A percentile compares a stretch with the other conserved stretches of the same genome.
phyloP scores from a whole-genome alignment of 2,888 invertebrate species.

The Drosophila acutilabella region DNA sequence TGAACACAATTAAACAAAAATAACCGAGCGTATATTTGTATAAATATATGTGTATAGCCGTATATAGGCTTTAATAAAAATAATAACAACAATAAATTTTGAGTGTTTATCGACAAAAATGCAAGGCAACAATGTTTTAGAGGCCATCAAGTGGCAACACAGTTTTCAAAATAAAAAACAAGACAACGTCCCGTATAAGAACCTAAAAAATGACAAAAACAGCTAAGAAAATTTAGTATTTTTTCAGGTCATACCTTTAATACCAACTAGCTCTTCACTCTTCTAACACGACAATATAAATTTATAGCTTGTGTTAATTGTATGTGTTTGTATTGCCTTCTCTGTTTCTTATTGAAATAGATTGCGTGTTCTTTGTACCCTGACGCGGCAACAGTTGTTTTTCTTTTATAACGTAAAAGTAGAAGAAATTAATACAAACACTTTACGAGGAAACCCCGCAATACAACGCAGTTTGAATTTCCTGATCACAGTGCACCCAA shows the following conservation, averaged over 20 bases:
- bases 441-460: not conserved
- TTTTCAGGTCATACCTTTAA: not conserved
- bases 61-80: slow-evolving; percentile 8
- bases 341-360: slow-evolving; percentile 5
- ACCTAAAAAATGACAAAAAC: slow-evolving; percentile 12
- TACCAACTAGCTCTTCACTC: not conserved
- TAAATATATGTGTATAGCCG: slow-evolving; percentile 8
- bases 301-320: not conserved
- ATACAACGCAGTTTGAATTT: not conserved
- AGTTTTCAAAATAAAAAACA: slow-evolving; percentile 7
- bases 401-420: no score
- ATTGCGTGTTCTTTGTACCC: slow-evolving; percentile 38
- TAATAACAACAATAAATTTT: slow-evolving; percentile 17
- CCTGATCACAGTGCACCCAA: not conserved
- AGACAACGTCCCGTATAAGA: not conserved
- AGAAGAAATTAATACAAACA: not conserved
- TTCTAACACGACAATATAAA: not conserved
- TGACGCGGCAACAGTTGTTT: slow-evolving; percentile 19
- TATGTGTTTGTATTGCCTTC: slow-evolving; percentile 6
- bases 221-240: slow-evolving; percentile 6
- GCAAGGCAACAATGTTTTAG: slow-evolving; percentile 37
- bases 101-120: slow-evolving; percentile 40
- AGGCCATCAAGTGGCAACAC: slow-evolving; percentile 9
- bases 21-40: not conserved
- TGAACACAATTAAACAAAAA: not conserved